phyloP scores from a whole-genome alignment of 2,888 invertebrate species.

The Philereme transversata region DNA sequence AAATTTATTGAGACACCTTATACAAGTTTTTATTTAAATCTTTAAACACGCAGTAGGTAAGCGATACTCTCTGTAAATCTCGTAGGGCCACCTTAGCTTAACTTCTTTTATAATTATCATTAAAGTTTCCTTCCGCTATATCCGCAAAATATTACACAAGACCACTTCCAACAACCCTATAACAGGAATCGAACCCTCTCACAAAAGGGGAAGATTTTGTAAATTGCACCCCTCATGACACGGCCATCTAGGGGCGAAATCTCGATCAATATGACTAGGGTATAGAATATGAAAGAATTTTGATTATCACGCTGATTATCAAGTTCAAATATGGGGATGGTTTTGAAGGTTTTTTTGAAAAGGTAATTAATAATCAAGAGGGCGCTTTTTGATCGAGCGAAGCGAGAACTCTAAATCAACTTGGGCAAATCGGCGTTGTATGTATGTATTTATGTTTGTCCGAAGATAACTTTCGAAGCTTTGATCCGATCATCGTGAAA shows the following conservation, averaged over 20 bases:
- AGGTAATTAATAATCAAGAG: constrained; percentile 5
- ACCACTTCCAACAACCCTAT: constrained; percentile 29
- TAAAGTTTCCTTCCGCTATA: neutral
- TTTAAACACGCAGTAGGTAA: too few species aligned
- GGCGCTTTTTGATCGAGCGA: too few species aligned
- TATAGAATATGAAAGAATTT: constrained; percentile 25
- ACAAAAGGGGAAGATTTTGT: constrained; percentile 73
- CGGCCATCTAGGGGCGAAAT: constrained; percentile 62
- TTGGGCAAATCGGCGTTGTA: too few species aligned
- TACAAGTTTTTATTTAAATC: too few species aligned
- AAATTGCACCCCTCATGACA: constrained; percentile 72
- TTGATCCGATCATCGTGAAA: too few species aligned
- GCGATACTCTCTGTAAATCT: too few species aligned
- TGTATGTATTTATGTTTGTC: too few species aligned
- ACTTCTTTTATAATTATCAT: too few species aligned
- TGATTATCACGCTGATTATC: constrained; percentile 21
- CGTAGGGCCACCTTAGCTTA: too few species aligned
- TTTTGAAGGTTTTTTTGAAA: neutral
- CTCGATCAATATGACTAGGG: constrained; percentile 34
- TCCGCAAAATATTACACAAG: constrained; percentile 15
- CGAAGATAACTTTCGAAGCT: too few species aligned
- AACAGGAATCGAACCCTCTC: constrained; percentile 55
- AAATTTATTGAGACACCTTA: too few species aligned
- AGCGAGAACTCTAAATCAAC: too few species aligned
- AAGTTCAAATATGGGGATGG: neutral